Evolutionary conservation across 2,888 invertebrate genomes (phyloP), one percentile per base, ranked within the genome.

Genomic region (Slavum lentiscoides): DNA sequence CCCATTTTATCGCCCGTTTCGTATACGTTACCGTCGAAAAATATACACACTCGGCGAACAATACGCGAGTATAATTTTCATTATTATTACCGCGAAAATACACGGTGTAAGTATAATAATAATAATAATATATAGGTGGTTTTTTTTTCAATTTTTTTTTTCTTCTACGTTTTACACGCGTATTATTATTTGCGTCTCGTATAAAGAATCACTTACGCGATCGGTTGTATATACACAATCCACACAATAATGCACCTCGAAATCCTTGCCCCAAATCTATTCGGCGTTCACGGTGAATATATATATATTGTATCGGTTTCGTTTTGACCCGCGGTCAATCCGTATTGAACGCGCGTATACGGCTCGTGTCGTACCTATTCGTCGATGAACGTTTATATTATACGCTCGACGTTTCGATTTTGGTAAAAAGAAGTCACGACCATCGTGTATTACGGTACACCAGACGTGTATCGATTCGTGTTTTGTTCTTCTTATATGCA

Each of bases 201-300:
- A 17, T 61, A 55, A 55, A 55, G 19, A 53, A 37, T 23, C n/a
- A n/a, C 15, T 15, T 5, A 21, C 49, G 19, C 64, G n/a, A 62
- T n/a, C 13, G 49, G 15, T 15, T 3, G 11, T 49, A 15, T 15
- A 15, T 13, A 49, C 15, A 11, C 49, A 11, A n/a, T 30, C 30
- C 49, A 11, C 49, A 13, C 49, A 11, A 49, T 15, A 62, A n/a
- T 30, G 64, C 53, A 49, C 49, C 49, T 19, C 30, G 30, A 53
- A 61, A 76, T 69, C 76, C 76, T 76, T 76, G 76, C 76, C 59
- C 76, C 59, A 69, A 53, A 69, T 76, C 13, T 49, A 17, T 67
- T 64, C 37, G n/a, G 0, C 13, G 15, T 23, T 62, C 67, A 61
- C 30, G n/a, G 23, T 49, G 2, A 7, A 21, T 62, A 74, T 30